Percentiles rank a stretch among this genome's conserved stretches.
phyloP scores from a whole-genome alignment of 92 coral and sea anemone genomes.

The Porites evermanni region DNA sequence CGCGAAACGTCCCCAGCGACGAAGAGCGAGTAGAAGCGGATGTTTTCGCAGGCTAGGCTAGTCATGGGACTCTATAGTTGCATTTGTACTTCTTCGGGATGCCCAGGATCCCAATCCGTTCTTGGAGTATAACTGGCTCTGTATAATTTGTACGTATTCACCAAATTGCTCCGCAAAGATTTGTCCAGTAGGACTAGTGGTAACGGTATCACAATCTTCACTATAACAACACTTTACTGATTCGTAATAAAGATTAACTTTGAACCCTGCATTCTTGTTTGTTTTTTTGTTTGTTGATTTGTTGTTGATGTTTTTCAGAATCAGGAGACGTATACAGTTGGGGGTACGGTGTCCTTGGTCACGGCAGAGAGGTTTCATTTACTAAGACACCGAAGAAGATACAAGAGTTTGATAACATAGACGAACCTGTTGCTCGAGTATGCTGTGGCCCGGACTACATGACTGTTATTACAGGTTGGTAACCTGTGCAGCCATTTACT shows the following conservation, averaged over 20 bases:
- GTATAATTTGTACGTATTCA: too few species aligned
- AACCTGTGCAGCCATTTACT: neutral
- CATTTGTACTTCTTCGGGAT: too few species aligned
- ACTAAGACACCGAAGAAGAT: constrained; percentile 67
- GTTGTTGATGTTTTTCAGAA: constrained; percentile 33
- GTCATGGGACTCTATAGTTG: too few species aligned
- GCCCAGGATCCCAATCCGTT: too few species aligned
- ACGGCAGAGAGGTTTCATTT: constrained; percentile 62
- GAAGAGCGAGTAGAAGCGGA: too few species aligned
- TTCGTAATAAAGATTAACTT: neutral
- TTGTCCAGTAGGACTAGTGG: too few species aligned
- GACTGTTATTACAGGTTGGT: constrained; percentile 78
- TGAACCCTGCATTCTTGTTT: neutral
- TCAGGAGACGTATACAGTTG: constrained; percentile 84
- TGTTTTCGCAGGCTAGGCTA: too few species aligned
- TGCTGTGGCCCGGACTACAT: constrained; percentile 76
- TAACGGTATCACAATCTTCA: too few species aligned
- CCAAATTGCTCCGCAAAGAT: too few species aligned
- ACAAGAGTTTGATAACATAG: constrained; percentile 39
- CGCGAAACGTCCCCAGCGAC: too few species aligned
- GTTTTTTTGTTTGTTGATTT: neutral
- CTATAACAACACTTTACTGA: neutral
- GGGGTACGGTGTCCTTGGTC: constrained; percentile 95
- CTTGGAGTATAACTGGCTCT: too few species aligned
- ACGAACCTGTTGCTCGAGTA: constrained; percentile 48